A percentile compares a stretch with the other conserved stretches of the same genome.
Evolutionary conservation across 2,113 vertebrate species (phyloP).

Genomic region (Craseonycteris thonglongyai): DNA sequence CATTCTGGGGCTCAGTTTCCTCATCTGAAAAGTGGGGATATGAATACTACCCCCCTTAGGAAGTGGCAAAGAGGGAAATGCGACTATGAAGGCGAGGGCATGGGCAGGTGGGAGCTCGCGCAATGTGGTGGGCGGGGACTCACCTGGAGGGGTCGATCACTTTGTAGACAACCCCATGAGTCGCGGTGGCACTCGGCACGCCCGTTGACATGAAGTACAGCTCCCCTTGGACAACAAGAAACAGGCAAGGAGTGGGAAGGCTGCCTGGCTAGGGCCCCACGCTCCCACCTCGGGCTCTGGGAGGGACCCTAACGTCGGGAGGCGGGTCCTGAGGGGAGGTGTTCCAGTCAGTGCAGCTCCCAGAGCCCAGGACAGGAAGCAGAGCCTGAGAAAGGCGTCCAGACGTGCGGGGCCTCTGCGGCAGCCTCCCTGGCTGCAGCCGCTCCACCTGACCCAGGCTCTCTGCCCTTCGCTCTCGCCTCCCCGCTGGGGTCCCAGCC

Average conservation of each 20-base stretch:
- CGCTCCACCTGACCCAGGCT: accelerated
- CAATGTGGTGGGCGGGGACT: neutral
- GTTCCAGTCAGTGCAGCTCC: accelerated
- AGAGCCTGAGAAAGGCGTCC: accelerated
- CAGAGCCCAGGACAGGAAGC: neutral
- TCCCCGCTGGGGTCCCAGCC: neutral
- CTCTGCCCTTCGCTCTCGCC: neutral
- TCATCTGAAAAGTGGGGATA: neutral
- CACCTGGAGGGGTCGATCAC: constrained; percentile 94
- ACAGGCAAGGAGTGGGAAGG: neutral
- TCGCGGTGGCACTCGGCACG: constrained; percentile 86
- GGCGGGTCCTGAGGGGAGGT: accelerated
- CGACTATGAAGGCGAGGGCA: accelerated
- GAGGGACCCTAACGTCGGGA: neutral
- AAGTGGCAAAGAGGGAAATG: neutral
- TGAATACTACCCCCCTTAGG: neutral
- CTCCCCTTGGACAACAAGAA: constrained; percentile 81
- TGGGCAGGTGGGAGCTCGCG: neutral
- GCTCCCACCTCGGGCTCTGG: too few species aligned
- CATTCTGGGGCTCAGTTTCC: neutral
- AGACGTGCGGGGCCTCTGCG: neutral
- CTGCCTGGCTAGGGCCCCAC: accelerated
- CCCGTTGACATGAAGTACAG: constrained; percentile 96
- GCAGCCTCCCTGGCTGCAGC: accelerated
- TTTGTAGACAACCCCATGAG: constrained; percentile 92